phyloP scores from a whole-genome alignment of 2,888 invertebrate genomes.

The Epistrophe eligans region DNA sequence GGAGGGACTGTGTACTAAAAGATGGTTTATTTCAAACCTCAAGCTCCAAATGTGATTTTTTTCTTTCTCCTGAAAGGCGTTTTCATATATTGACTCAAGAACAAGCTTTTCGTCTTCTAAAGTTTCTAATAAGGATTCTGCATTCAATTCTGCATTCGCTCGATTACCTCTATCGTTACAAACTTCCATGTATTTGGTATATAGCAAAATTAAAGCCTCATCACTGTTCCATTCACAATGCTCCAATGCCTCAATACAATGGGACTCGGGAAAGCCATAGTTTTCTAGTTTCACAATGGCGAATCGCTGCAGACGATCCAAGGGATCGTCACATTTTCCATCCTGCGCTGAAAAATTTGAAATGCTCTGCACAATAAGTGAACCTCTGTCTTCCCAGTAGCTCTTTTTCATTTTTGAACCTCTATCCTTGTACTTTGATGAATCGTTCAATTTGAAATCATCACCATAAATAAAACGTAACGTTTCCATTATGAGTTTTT shows the following conservation, averaged over 20 bases:
- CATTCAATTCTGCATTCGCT: conserved; percentile 80
- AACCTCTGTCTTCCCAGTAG: conserved; percentile 91
- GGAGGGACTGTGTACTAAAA: conserved; percentile 86
- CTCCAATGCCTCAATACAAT: conserved; percentile 89
- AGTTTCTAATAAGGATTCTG: conserved; percentile 87
- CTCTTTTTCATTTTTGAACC: conserved; percentile 88
- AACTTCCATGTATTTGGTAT: conserved; percentile 87
- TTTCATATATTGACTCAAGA: conserved; percentile 91
- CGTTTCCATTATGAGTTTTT: conserved; percentile 90
- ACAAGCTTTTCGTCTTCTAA: conserved; percentile 90
- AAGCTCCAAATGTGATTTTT: conserved; percentile 89
- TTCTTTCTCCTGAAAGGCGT: conserved; percentile 88
- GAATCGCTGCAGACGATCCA: conserved; percentile 88
- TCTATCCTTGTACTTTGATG: conserved; percentile 87
- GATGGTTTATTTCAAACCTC: conserved; percentile 88
- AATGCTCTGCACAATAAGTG: conserved; percentile 87
- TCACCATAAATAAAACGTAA: conserved; percentile 90
- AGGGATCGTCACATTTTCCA: conserved; percentile 84
- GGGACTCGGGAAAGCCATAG: conserved; percentile 90
- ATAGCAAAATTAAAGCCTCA: conserved; percentile 87
- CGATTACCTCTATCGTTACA: conserved; percentile 52
- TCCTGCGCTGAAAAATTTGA: conserved; percentile 87
- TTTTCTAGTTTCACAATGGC: conserved; percentile 90
- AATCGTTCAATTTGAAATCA: conserved; percentile 86
- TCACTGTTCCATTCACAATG: conserved; percentile 34